A percentile compares a stretch with the other conserved stretches of the same genome.
These are phyloP conservation scores for Philopedon plagiatum DNA, from an alignment of 2,888 invertebrate genomes.

Conservation along the genomic window DNA sequence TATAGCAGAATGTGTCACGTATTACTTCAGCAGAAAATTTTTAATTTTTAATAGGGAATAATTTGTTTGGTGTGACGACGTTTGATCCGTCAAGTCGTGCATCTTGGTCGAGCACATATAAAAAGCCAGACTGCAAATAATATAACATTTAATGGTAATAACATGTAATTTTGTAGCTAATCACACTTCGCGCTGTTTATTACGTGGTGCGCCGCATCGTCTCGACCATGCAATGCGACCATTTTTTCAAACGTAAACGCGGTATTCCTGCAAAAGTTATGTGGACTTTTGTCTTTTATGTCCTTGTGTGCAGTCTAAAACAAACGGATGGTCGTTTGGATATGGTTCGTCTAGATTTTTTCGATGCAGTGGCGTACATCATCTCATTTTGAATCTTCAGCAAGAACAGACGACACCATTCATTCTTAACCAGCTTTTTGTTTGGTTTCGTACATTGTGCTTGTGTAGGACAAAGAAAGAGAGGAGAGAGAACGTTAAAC, in stretches of 20 bases:
- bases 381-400: background rate
- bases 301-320: slow-evolving; percentile 10
- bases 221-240: slow-evolving; percentile 3
- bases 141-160: slow-evolving; percentile 34
- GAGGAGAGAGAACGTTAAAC: too few species aligned
- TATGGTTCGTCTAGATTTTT: slow-evolving; percentile 9
- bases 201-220: background rate
- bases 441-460: too few species aligned
- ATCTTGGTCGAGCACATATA: slow-evolving; percentile 21
- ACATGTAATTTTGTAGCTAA: slow-evolving; percentile 36
- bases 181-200: slow-evolving; percentile 30
- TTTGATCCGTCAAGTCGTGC: slow-evolving; percentile 22
- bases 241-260: slow-evolving; percentile 13
- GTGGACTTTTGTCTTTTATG: slow-evolving; percentile 7
- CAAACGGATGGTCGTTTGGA: slow-evolving; percentile 14
- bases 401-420: too few species aligned
- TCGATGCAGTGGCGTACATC: background rate
- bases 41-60: slow-evolving; percentile 24
- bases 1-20: slow-evolving; percentile 15
- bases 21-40: background rate
- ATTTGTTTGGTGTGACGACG: slow-evolving; percentile 28
- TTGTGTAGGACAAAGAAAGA: too few species aligned
- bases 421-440: too few species aligned
- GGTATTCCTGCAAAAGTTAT: slow-evolving; percentile 11
- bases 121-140: slow-evolving; percentile 26